phyloP scores from a whole-genome alignment of 53 echinoderm and acorn worm species.

The Astropecten irregularis region DNA sequence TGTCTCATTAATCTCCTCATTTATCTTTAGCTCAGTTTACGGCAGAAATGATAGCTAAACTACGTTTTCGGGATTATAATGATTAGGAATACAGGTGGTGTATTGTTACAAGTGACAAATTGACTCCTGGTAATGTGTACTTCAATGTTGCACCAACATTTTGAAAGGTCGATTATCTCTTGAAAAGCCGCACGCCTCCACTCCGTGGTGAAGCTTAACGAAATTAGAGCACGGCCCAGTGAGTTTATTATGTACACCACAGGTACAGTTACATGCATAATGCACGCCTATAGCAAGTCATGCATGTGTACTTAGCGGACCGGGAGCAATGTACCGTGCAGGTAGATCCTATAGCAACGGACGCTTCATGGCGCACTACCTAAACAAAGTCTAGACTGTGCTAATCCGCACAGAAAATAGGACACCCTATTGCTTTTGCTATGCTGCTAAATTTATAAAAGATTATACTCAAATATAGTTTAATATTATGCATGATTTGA shows the following conservation, averaged over 20 bases:
- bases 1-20: too few relatives aligned
- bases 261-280: conserved; percentile 15
- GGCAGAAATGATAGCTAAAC: too few relatives aligned
- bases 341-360: conserved; percentile 56
- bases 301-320: background rate
- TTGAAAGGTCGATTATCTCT: background rate
- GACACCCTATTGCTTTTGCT: background rate
- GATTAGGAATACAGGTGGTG: too few relatives aligned
- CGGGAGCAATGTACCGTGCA: conserved; percentile 16
- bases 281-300: background rate
- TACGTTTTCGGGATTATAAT: too few relatives aligned
- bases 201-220: background rate
- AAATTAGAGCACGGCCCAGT: background rate
- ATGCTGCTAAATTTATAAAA: too few relatives aligned
- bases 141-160: background rate
- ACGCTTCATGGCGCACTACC: conserved; percentile 39
- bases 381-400: conserved; percentile 57
- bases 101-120: too few relatives aligned
- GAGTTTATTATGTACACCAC: conserved; percentile 1
- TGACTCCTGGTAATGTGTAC: background rate
- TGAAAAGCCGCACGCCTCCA: background rate
- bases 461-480: too few relatives aligned
- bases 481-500: too few relatives aligned
- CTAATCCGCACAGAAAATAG: conserved; percentile 29
- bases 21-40: too few relatives aligned